These are phyloP conservation scores for Diarsia rubi DNA, from an alignment of 2,888 invertebrate species.

Conservation along the genomic window DNA sequence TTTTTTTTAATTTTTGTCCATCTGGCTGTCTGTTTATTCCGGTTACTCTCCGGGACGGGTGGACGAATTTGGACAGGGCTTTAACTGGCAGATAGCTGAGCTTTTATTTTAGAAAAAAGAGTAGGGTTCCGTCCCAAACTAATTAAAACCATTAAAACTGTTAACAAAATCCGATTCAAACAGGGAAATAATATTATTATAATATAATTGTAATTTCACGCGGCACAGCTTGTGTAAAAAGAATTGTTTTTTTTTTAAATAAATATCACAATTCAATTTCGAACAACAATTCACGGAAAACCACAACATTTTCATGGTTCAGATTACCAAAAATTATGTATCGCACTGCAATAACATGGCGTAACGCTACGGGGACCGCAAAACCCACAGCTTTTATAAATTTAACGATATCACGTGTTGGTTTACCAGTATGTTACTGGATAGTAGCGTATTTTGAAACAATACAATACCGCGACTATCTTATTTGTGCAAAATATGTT, in stretches of 20 bases:
- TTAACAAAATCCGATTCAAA: no score
- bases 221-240: background rate
- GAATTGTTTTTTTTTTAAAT: background rate
- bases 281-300: background rate
- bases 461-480: background rate
- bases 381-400: conserved; percentile 15
- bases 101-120: no score
- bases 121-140: no score
- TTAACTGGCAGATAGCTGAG: background rate
- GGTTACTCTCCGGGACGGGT: no score
- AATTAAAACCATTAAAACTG: no score
- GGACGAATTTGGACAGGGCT: background rate
- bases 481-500: no score
- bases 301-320: background rate
- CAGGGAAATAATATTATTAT: no score
- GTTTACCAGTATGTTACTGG: background rate
- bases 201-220: no score
- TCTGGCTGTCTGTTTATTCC: no score
- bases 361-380: background rate
- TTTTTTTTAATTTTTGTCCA: no score
- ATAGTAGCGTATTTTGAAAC: background rate
- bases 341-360: background rate
- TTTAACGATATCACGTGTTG: conserved; percentile 1
- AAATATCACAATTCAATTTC: background rate
- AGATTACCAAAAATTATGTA: background rate